Base-by-base conservation (phyloP, 2,888 invertebrate genomes). In the Epinotia bilunana region DNA sequence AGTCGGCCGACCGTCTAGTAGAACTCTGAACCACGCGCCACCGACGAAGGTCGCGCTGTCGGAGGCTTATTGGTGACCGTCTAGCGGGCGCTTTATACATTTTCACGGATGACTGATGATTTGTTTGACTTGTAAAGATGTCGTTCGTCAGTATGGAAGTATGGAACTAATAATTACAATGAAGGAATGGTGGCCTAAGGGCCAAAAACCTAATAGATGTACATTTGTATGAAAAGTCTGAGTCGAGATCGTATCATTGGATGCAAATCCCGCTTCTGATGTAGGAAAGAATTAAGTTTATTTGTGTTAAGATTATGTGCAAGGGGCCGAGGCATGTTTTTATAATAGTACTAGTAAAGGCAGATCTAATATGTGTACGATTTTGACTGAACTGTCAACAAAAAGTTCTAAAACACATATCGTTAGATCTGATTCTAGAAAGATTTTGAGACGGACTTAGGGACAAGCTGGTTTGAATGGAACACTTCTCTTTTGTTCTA, bases 161-260 rank as follows among this genome's bases (percentile, higher is more conserved):
- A 28, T 33, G 18, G 28, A 9, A 28, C n/a, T n/a, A 62, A 62
- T 16, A 0, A 39, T n/a, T 6, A 39, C n/a, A 5, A n/a, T 18
- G 4, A 62, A 11, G 18, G 9, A 16, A 62, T 39, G 39, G 7
- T 9, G 18, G 46, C 46, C 46, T 16, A 64, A 46, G 23, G 49
- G 28, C 49, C 23, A n/a, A 13, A 13, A 9, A 64, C 64, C 28
- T 64, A 20, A 46, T 20, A 39, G 46, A 67, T 61, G 61, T 62
- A 63, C 13, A 57, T 68, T 46, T 68, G 13, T 69, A 74, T 69
- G 46, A 69, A 74, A 74, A 74, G 74, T 62, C 74, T 74, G 74
- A 74, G 28, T 68, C 58, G 20, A 20, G 28, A 57, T 58, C 33
- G 23, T 49, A 11, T 62, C 33, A 57, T 33, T 33, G 58, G 49